Base-by-base conservation (phyloP, 1,140 invertebrate species). In the Dendrolimus kikuchii region DNA sequence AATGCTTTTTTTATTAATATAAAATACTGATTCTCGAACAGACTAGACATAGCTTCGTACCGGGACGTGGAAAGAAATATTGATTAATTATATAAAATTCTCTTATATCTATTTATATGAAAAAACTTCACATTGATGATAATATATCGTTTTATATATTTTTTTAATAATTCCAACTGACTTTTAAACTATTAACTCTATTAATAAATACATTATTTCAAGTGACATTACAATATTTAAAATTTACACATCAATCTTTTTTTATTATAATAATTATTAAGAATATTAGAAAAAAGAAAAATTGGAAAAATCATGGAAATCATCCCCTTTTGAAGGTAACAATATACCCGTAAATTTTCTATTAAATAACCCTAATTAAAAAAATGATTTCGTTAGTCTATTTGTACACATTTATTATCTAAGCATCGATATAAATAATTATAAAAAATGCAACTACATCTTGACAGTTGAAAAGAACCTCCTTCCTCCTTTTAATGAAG, bases 181-280 rank as follows among this genome's bases (percentile, higher is more conserved):
- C 59, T 58, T 57, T 39, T 57, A 41, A 60, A 60, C 57, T 60
- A 62, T 53, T 60, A 66, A 60, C 57, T 62, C 57, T 66, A 60
- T 60, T 59, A 71, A 68, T 64, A 68, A 55, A 63, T 62, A 66
- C 55, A 54, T 60, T 59, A 51, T 62, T 67, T 53, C 53, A 59
- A 64, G 65, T 73, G 70, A 73, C 70, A 73, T 70, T 70, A 70
- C 61, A 47, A 62, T 60, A 64, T 53, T 66, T 58, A 66, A 53
- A 54, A 57, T 59, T 62, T 54, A 59, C 57, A 68, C 54, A 66
- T 60, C 60, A 43, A 64, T 57, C 52, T 51, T 44, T 10, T 10
- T 42, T 38, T 37, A 51, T 2, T 23, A 23, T 23, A 23, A 23
- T 23, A 23, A 23, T 23, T 23, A 23, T 23, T 23, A 23, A n/a